Base-by-base conservation (phyloP, 2,888 invertebrate genomes). In the Polymixis flavicincta region DNA sequence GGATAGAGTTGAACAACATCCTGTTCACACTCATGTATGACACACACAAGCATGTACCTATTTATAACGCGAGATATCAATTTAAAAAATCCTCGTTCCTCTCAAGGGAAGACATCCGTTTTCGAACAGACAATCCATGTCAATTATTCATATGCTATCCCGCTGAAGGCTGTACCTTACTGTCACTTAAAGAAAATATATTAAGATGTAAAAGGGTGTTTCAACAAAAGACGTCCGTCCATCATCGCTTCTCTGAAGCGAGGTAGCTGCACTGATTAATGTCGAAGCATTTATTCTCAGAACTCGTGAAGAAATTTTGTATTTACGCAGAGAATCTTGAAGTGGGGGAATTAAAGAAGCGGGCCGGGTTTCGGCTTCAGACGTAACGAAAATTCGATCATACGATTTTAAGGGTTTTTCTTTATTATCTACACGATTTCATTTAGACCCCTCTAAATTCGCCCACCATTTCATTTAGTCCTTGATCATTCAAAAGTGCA, bases 201-300 rank as follows among this genome's bases (percentile, higher is more conserved):
- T 84, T 80, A 82, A 83, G 82, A 87, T 78, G 83, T 81, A 82
- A 81, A 81, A 81, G 76, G 87, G 75, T 78, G 71, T 78, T 79
- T 79, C 68, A 83, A 87, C 87, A 87, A 87, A 87, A 76, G 86
- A 71, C 65, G 80, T 71, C 42, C 79, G 86, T 86, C 75, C 66
- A 82, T 87, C 86, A 87, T 87, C 80, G 73, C 72, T 57, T 61
- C 63, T 48, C 50, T 57, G 54, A 76, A 67, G 82, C 63, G 50
- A 68, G 74, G 81, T 77, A 71, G 67, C 57, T 76, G 79, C 80
- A 81, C 76, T 83, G 86, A 87, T 87, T 87, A 82, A 87, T 87
- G 82, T 66, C 68, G 54, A 60, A 45, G 63, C 87, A 87, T 87
- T 86, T 79, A 83, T 87, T 78, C 55, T 79, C 22, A 28, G 65